Evolutionary conservation across 2,113 vertebrate species (phyloP), one percentile per base, ranked within the genome.

Genomic region (Cygnus buccinator): DNA sequence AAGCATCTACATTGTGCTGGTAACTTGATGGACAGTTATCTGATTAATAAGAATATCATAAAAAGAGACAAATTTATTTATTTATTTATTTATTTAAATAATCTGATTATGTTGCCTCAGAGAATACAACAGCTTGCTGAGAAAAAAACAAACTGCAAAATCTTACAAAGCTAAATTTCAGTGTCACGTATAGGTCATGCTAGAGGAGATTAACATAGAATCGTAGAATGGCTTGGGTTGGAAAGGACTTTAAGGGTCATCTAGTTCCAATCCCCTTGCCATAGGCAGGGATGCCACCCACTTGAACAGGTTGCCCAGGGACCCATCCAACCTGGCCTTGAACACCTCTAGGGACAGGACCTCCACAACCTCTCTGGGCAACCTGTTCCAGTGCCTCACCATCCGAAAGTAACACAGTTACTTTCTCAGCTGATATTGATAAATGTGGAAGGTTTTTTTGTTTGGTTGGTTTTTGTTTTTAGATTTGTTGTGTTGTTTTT

Each of bases 401-500:
- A 20, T 4, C 44, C 10, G 5, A 48, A 48, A 44, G 18, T 37
- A 26, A 41, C 11, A 11, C 6, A 62, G 10, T 26, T 55, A 35
- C 67, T 91, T 4, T 75, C 7, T 10, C 9, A 79, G 26, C 2
- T 68, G 26, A 43, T 89, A 46, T 4, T 71, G 21, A 12, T 89
- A 75, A 63, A 33, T 59, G 19, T 33, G 10, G 26, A n/a, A 2
- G 35, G 2, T 0, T 0, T 0, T 4, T 61, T 62, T 10, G 18
- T 46, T 46, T 46, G 8, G 19, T 46, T 46, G 7, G 39, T 39
- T n/a, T 35, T 35, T 61, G 23, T 28, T 25, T 63, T 63, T 37
- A 62, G 35, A 26, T 16, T 21, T 62, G 15, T 37, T 62, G 35
- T 21, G 46, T 48, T 48, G 10, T 62, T 62, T 13, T 62, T 18